These are phyloP conservation scores for Littorina saxatilis DNA, from an alignment of 1,140 invertebrate species.

Conservation along the genomic window DNA sequence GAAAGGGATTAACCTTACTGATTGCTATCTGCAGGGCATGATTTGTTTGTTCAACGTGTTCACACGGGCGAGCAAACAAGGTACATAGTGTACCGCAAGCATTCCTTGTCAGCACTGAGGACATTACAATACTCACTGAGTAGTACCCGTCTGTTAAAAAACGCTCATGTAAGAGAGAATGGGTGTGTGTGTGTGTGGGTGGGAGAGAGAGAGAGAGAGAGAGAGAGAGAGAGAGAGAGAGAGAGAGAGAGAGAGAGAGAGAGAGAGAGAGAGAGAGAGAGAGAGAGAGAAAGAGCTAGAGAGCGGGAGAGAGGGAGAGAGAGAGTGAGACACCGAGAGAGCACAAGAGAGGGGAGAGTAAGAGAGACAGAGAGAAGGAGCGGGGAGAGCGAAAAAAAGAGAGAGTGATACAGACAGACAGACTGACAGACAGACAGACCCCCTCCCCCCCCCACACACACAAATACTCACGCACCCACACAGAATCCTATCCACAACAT, in stretches of 20 bases:
- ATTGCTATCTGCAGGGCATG: background rate
- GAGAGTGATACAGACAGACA: background rate
- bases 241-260: slow-evolving; percentile 18
- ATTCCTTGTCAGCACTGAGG: too few relatives aligned
- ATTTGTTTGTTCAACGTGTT: too few relatives aligned
- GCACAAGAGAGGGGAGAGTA: too few relatives aligned
- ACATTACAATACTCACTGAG: too few relatives aligned
- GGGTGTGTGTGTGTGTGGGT: too few relatives aligned
- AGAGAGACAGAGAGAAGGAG: background rate
- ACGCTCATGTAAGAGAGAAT: background rate
- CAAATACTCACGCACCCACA: background rate
- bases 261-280: slow-evolving; percentile 20
- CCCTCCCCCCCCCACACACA: background rate
- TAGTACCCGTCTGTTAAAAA: too few relatives aligned
- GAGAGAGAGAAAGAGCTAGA: too few relatives aligned
- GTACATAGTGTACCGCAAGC: too few relatives aligned
- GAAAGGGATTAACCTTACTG: too few relatives aligned
- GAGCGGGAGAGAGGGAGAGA: too few relatives aligned
- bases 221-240: background rate
- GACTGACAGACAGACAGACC: background rate
- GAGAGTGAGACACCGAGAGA: too few relatives aligned
- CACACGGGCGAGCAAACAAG: background rate
- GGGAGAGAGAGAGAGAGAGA: too few relatives aligned
- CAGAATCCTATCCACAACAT: background rate
- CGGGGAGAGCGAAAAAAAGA: background rate